Percentiles rank a stretch among this genome's conserved stretches.
These are phyloP conservation scores for Synaphobranchus kaupii DNA, from an alignment of 2,797 vertebrate genomes.

Conservation along the genomic window DNA sequence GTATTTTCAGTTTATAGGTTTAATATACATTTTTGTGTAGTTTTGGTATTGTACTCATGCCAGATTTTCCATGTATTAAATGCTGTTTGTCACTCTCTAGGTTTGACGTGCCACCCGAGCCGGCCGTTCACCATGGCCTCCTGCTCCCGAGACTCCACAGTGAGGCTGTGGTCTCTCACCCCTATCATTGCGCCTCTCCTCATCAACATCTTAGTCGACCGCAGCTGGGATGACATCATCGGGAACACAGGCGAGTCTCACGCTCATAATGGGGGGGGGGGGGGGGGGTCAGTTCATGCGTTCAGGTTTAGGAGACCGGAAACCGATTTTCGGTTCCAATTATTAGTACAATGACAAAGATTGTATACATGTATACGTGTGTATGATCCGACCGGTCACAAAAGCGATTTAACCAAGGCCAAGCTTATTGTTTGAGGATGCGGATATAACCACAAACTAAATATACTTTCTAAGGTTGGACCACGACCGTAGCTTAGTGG, in stretches of 20 bases:
- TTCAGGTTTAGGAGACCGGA: too few relatives aligned
- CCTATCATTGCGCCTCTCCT: constrained; percentile 85
- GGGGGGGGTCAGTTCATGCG: too few relatives aligned
- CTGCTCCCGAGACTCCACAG: constrained; percentile 95
- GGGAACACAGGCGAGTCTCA: constrained; percentile 83
- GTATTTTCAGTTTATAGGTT: not conserved
- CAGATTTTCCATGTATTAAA: not conserved
- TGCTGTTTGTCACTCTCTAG: constrained; percentile 57
- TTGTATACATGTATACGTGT: too few relatives aligned
- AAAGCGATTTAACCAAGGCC: too few relatives aligned
- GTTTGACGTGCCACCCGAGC: constrained; percentile 88
- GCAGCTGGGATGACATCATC: constrained; percentile 89
- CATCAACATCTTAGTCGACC: constrained; percentile 84
- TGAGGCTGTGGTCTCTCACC: constrained; percentile 91
- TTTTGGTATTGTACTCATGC: not conserved
- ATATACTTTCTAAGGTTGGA: too few relatives aligned
- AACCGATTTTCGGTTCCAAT: too few relatives aligned
- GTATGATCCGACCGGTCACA: too few relatives aligned
- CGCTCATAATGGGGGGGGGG: not conserved
- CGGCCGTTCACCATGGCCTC: constrained; percentile 96
- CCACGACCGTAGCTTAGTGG: not conserved
- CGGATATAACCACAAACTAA: too few relatives aligned
- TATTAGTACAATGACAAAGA: too few relatives aligned
- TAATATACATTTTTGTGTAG: not conserved
- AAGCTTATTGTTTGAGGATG: too few relatives aligned